Conservation (phyloP, 2,797 vertebrate genomes). For the Lophotriccus pileatus region DNA sequence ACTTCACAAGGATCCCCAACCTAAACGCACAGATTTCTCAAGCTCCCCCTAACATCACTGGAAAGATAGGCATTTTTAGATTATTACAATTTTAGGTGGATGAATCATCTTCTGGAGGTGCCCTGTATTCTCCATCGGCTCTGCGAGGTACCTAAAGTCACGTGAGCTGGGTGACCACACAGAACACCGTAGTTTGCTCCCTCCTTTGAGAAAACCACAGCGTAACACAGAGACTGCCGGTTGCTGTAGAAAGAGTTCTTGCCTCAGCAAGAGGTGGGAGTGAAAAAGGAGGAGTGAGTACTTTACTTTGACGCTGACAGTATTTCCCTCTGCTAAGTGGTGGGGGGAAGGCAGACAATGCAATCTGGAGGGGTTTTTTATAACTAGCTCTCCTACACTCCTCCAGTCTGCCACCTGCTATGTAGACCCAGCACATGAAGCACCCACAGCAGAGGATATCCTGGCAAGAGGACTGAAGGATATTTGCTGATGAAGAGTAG, state of each 20-base stretch:
- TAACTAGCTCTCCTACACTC: slow-evolving; percentile 56
- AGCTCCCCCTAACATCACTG: neutral
- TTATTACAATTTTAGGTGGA: neutral
- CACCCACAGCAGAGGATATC: slow-evolving; percentile 35
- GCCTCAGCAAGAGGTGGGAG: slow-evolving; percentile 54
- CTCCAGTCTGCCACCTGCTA: slow-evolving; percentile 66
- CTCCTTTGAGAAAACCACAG: neutral
- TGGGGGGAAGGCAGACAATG: slow-evolving; percentile 50
- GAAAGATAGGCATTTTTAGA: neutral
- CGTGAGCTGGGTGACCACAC: neutral
- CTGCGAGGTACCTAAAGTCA: neutral
- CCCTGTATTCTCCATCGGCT: neutral
- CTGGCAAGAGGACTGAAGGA: slow-evolving; percentile 11
- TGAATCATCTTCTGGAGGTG: neutral
- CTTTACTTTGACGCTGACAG: slow-evolving; percentile 40
- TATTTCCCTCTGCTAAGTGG: slow-evolving; percentile 34
- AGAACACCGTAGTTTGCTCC: neutral
- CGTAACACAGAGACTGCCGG: neutral
- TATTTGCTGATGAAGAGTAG: slow-evolving; percentile 1
- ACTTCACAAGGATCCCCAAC: neutral
- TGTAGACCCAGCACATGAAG: slow-evolving; percentile 50
- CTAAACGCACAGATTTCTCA: neutral
- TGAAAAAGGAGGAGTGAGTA: slow-evolving; percentile 37
- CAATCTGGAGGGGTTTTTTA: slow-evolving; percentile 54
- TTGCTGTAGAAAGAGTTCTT: slow-evolving; percentile 19